Percentiles rank a stretch among this genome's conserved stretches.
Evolutionary conservation across 2,888 invertebrate species (phyloP).

Genomic region (Nephrotoma guestfalica): DNA sequence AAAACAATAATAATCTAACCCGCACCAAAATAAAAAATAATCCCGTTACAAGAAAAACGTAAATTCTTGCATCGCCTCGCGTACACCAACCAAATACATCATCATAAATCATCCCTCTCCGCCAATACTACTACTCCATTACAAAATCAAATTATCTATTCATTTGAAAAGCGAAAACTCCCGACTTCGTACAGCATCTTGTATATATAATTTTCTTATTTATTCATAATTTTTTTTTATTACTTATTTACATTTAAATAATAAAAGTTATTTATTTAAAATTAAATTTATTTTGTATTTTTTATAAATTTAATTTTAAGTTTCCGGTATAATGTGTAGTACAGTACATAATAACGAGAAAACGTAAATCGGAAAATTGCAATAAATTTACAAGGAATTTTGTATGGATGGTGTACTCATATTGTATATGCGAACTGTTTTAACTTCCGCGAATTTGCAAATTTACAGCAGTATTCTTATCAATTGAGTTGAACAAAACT

Average conservation of each 20-base stretch:
- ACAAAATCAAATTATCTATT: neutral
- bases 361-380: neutral
- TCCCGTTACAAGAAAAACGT: too few species aligned
- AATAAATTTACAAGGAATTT: neutral
- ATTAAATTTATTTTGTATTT: neutral
- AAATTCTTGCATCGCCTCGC: too few species aligned
- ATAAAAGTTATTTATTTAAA: neutral
- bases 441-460: neutral
- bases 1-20: too few species aligned
- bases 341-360: neutral
- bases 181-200: neutral
- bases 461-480: neutral
- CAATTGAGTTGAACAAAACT: neutral
- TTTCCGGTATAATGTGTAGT: neutral
- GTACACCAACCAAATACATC: neutral
- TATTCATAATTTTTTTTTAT: neutral
- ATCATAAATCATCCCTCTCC: neutral
- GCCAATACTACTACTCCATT: neutral
- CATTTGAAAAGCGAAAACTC: neutral
- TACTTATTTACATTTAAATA: neutral
- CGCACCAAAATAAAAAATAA: too few species aligned
- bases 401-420: neutral
- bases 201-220: neutral
- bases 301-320: neutral
- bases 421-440: neutral